phyloP scores from a whole-genome alignment of 2,113 vertebrate genomes.

The Saccopteryx leptura region DNA sequence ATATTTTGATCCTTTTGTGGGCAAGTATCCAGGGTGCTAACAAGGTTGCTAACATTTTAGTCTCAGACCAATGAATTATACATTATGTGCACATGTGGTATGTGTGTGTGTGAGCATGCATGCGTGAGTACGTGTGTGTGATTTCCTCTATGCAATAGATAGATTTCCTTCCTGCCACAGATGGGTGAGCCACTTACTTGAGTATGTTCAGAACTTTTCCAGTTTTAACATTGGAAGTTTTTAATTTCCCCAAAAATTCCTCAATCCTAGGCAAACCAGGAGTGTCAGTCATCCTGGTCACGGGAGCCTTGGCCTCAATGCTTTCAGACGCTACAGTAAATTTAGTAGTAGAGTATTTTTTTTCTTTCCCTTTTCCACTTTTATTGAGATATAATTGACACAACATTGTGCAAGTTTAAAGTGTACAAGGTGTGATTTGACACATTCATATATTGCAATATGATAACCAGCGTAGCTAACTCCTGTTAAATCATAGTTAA shows the following conservation, averaged over 20 bases:
- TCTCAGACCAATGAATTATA: not conserved
- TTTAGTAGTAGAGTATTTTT: not conserved
- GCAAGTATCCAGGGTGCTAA: not conserved
- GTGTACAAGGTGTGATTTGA: not conserved
- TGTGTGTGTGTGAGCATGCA: no score
- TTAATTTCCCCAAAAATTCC: not conserved
- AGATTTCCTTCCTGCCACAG: not conserved
- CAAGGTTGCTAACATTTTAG: not conserved
- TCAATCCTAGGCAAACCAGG: not conserved
- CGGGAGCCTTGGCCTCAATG: not conserved
- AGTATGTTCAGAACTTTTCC: not conserved
- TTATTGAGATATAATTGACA: not conserved
- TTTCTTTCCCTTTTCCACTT: not conserved
- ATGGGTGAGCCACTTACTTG: not conserved
- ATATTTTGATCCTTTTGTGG: not conserved
- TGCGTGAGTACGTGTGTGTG: not conserved
- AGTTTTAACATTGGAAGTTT: not conserved
- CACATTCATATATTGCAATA: not conserved
- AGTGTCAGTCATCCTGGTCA: not conserved
- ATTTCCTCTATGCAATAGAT: not conserved
- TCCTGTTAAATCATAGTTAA: not conserved
- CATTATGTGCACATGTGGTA: rapidly evolving
- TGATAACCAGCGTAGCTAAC: not conserved
- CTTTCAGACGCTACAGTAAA: not conserved
- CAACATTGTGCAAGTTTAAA: not conserved